Conservation (phyloP, 2,113 vertebrate genomes). For the Poicephalus gulielmi region DNA sequence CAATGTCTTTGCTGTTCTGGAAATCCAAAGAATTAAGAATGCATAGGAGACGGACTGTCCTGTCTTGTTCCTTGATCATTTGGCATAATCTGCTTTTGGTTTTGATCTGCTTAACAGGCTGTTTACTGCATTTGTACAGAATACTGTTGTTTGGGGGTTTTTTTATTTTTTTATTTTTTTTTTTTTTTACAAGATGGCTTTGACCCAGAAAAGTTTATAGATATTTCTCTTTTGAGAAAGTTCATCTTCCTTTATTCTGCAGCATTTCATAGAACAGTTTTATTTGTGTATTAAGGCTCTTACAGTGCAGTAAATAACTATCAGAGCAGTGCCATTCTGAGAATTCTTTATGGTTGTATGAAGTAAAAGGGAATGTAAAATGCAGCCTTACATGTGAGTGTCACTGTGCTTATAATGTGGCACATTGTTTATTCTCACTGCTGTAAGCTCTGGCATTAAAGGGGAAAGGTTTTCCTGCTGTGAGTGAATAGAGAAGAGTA, state of each 20-base stretch:
- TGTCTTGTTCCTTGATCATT: background rate
- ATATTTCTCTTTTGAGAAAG: background rate
- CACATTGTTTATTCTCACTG: background rate
- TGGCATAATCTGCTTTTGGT: background rate
- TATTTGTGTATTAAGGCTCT: background rate
- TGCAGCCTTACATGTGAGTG: background rate
- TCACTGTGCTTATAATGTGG: background rate
- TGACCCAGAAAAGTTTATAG: background rate
- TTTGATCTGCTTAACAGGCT: background rate
- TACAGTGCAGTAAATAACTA: background rate
- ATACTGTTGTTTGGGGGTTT: background rate
- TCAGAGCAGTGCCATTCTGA: background rate
- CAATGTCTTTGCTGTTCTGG: background rate
- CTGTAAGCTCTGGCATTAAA: background rate
- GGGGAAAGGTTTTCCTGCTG: background rate
- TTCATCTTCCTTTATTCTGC: background rate
- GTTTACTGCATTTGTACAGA: background rate
- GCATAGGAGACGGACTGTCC: background rate
- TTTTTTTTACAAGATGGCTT: background rate
- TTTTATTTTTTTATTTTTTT: background rate
- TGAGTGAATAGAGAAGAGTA: rapidly evolving
- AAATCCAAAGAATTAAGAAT: background rate
- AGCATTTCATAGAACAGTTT: background rate
- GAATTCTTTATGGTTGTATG: background rate
- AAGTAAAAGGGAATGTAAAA: background rate